Percentiles rank a stretch among this genome's conserved stretches.
Conservation (phyloP, 2,888 invertebrate genomes). For the Drosophila ustulata region DNA sequence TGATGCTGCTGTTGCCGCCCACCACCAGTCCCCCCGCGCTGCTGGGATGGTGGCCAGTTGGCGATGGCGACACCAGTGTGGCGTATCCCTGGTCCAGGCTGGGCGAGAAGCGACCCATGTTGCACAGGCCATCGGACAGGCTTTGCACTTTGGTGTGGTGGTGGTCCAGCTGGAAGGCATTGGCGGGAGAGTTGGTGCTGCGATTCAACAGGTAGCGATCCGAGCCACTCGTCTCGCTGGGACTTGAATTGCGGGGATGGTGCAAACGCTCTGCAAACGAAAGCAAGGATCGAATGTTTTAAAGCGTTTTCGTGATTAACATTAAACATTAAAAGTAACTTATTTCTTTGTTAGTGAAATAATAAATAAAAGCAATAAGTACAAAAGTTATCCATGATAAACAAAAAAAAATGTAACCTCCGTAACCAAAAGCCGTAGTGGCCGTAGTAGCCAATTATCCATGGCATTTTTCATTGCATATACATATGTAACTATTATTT, state of each 20-base stretch:
- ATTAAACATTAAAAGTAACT: too few species aligned
- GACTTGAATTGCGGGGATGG: slow-evolving; percentile 82
- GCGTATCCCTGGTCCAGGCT: slow-evolving; percentile 93
- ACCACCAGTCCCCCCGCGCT: slow-evolving; percentile 43
- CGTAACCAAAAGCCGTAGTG: too few species aligned
- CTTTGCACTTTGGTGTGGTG: slow-evolving; percentile 84
- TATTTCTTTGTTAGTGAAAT: too few species aligned
- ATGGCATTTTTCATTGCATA: too few species aligned
- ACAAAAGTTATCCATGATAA: too few species aligned
- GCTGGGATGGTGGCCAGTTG: slow-evolving; percentile 82
- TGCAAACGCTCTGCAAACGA: slow-evolving; percentile 77
- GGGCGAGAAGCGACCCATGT: slow-evolving; percentile 87
- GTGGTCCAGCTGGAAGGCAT: slow-evolving; percentile 82
- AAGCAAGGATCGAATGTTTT: too few species aligned
- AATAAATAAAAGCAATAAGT: too few species aligned
- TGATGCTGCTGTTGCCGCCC: slow-evolving; percentile 80
- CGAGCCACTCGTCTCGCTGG: slow-evolving; percentile 85
- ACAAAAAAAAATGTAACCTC: too few species aligned
- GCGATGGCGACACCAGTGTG: slow-evolving; percentile 89
- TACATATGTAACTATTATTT: too few species aligned
- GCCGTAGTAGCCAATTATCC: too few species aligned
- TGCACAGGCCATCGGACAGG: slow-evolving; percentile 84
- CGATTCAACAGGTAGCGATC: slow-evolving; percentile 84
- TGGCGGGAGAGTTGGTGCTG: slow-evolving; percentile 83
- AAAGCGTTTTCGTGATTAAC: too few species aligned